A percentile compares a stretch with the other conserved stretches of the same genome.
These are phyloP conservation scores for Xyrauchen texanus DNA, from an alignment of 2,113 vertebrate genomes.

Conservation along the genomic window DNA sequence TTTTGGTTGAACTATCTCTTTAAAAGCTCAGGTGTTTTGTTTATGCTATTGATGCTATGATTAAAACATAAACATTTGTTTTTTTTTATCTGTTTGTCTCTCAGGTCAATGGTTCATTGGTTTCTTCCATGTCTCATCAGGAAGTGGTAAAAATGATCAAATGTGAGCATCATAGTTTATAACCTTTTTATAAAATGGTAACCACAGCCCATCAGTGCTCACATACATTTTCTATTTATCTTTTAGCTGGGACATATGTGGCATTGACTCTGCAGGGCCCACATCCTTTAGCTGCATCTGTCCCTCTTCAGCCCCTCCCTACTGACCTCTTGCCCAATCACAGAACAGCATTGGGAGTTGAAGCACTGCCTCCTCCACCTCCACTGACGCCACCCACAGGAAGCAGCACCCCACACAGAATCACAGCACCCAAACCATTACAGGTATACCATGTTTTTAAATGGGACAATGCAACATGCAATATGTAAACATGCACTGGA, in stretches of 20 bases:
- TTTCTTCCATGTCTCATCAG: constrained; percentile 90
- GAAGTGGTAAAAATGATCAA: constrained; percentile 96
- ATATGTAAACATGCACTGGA: too few relatives aligned
- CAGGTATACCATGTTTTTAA: constrained; percentile 71
- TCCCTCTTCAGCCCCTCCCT: constrained; percentile 69
- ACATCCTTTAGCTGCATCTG: constrained; percentile 66
- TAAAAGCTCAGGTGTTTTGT: too few relatives aligned
- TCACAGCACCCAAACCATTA: constrained; percentile 86
- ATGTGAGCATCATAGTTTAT: constrained; percentile 75
- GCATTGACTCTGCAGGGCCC: constrained; percentile 89
- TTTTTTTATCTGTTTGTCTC: neutral
- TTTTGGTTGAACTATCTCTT: too few relatives aligned
- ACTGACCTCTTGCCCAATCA: constrained; percentile 68
- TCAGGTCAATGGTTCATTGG: constrained; percentile 90
- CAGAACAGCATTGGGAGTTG: constrained; percentile 57
- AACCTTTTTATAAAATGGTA: neutral
- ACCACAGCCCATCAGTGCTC: neutral
- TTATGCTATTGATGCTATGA: too few relatives aligned
- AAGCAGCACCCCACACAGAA: constrained; percentile 78
- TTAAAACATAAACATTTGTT: neutral
- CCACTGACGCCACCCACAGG: constrained; percentile 75
- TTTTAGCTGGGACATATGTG: constrained; percentile 84
- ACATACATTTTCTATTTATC: neutral
- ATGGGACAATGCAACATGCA: too few relatives aligned
- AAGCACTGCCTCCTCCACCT: constrained; percentile 61